Conservation (phyloP, 2,797 vertebrate species). For the Lithobates sylvaticus region DNA sequence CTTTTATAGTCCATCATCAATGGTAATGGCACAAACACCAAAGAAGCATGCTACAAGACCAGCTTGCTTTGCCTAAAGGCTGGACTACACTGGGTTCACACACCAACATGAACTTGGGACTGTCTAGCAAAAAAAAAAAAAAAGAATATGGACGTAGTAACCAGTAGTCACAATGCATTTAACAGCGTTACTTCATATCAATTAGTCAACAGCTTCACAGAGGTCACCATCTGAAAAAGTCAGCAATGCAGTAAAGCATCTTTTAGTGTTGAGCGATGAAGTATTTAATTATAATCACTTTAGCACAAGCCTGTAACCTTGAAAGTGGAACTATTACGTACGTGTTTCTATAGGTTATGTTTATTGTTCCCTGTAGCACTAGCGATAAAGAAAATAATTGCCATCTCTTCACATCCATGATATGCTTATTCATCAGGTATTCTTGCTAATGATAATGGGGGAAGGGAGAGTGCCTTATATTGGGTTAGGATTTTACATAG, state of each 20-base stretch:
- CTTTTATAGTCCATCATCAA: no score
- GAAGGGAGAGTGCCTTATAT: neutral
- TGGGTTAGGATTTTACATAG: neutral
- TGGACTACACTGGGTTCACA: no score
- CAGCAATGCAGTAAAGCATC: conserved; percentile 14
- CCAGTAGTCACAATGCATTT: neutral
- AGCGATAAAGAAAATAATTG: neutral
- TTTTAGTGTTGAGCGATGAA: conserved; percentile 13
- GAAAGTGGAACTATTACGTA: neutral
- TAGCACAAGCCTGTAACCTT: conserved; percentile 10
- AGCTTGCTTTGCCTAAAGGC: no score
- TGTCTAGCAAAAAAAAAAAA: no score
- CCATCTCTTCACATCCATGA: neutral
- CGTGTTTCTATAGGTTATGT: neutral
- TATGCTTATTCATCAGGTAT: neutral
- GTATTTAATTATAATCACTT: conserved; percentile 27
- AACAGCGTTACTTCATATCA: neutral
- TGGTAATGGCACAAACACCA: no score
- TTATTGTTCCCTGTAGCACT: neutral
- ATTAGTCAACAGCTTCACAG: conserved; percentile 10
- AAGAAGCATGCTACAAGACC: no score
- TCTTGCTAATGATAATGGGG: neutral
- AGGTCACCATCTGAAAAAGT: conserved; percentile 32
- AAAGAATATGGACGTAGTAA: no score
- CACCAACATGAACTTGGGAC: no score